Base-by-base conservation (phyloP, 1,140 invertebrate genomes). In the Sycophila sp. region DNA sequence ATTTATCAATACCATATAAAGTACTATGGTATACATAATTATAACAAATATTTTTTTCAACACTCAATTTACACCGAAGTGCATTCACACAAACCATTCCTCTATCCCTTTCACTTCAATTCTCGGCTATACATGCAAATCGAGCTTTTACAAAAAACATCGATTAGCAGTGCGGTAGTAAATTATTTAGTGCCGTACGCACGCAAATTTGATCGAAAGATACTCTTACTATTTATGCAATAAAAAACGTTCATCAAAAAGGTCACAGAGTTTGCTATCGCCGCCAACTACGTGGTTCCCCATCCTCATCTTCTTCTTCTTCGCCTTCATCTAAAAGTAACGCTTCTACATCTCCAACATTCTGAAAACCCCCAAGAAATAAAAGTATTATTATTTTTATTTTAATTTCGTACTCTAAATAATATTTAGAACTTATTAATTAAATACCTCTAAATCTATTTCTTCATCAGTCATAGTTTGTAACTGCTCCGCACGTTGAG, bases 241-340 rank as follows among this genome's bases (percentile, higher is more conserved):
- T 71, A 71, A 65, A 71, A 71, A 71, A 71, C 42, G 34, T 65
- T 71, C 24, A 32, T 65, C 30, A 60, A 67, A 67, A 72, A 72
- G 55, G 42, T 71, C 66, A 74, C 70, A 73, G 72, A 76, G 72
- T 75, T 79, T 85, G 84, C 86, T 87, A 90, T 85, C 89, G 88
- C 66, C 89, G 84, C 89, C 89, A 90, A 75, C 87, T 87, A 55
- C 81, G 84, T 73, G 83, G 84, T 78, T 83, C 89, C 34, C 88
- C 88, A 67, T 89, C 88, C 59, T 90, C 89, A 5, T 90, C 89
- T 32, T 90, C 89, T 19, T 90, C 89, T 49, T 90, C 89, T 66
- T 90, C 89, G 38, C 87, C 87, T 49, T 87, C 87, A 24, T 86
- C 84, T 15, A 86, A 67, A 69, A 86, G 62, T 63, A 86, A 68